Evolutionary conservation across 2,113 vertebrate genomes (phyloP), one percentile per base, ranked within the genome.

Genomic region (Lophius piscatorius): DNA sequence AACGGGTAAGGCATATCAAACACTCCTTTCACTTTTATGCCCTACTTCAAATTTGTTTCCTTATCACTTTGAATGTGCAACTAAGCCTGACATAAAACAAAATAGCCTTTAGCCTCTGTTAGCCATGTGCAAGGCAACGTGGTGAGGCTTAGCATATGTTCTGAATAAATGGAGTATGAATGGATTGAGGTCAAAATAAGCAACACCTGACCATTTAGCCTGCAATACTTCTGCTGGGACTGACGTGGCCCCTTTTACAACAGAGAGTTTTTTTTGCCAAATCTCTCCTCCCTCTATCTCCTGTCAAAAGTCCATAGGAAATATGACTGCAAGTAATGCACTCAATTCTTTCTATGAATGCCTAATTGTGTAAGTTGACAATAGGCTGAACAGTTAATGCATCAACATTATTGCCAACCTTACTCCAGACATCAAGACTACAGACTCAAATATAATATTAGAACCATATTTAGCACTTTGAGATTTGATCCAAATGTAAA

Each of bases 241-340:
- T 69, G 58, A 78, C 66, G 57, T 70, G 74, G 70, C 67, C 35
- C 16, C 50, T 46, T 56, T 70, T 63, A 68, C 14, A 77, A 80
- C 54, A 49, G 64, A 54, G 69, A 62, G 23, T 34, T 31, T 41
- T 75, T 38, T 57, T 47, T 74, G 66, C 66, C 22, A 78, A 59
- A 17, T 28, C 33, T 56, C 62, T 62, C 47, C 48, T 58, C 57
- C 33, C n/a, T 9, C 40, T 41, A 14, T 41, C 61, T 47, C 42
- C 35, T 72, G 78, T 72, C 68, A 76, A 64, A 76, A 45, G 60
- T 67, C 35, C 46, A 74, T 57, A 50, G 31, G 55, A 76, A 78
- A 64, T 40, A 54, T 29, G 33, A 50, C 57, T 59, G 67, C 35
- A 54, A 45, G 40, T 26, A 17, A 40, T 28, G 28, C 45, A 26